Percentiles rank a stretch among this genome's conserved stretches.
Evolutionary conservation across 2,888 invertebrate genomes (phyloP).

Genomic region (Corbicula japonica): DNA sequence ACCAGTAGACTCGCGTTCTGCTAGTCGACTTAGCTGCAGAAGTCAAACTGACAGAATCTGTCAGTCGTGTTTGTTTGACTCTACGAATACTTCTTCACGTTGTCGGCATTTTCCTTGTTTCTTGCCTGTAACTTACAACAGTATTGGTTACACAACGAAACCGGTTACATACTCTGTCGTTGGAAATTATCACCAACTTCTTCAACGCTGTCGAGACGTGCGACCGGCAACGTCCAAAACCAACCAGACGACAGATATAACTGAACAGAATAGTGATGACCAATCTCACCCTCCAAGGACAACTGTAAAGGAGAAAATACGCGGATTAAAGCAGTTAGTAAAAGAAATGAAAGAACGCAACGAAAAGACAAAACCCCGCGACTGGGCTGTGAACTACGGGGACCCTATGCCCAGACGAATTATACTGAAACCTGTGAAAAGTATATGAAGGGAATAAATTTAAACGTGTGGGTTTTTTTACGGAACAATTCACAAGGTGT

Average conservation of each 20-base stretch:
- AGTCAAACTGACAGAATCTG: conserved; percentile 31
- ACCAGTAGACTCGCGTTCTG: conserved; percentile 54
- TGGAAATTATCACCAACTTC: conserved; percentile 65
- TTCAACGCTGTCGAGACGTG: conserved; percentile 59
- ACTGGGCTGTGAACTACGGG: conserved; percentile 79
- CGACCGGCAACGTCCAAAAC: conserved; percentile 56
- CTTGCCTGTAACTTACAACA: conserved; percentile 74
- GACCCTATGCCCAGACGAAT: conserved; percentile 71
- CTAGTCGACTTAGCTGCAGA: conserved; percentile 42
- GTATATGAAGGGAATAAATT: too few species aligned
- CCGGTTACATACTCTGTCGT: conserved; percentile 68
- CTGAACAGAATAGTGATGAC: conserved; percentile 8
- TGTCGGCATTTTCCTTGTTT: conserved; percentile 78
- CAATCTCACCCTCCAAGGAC: conserved; percentile 60
- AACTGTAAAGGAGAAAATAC: conserved; percentile 69
- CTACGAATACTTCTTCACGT: conserved; percentile 46
- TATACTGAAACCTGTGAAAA: conserved; percentile 74
- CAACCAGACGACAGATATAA: conserved; percentile 7
- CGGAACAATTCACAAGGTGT: too few species aligned
- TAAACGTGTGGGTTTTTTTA: too few species aligned
- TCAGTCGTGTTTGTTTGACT: conserved; percentile 62
- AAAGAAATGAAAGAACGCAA: conserved; percentile 75
- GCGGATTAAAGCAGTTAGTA: conserved; percentile 74
- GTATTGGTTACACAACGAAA: conserved; percentile 61
- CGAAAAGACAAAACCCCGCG: conserved; percentile 73